Conservation (phyloP, 2,888 invertebrate genomes). For the Dryobota labecula region DNA sequence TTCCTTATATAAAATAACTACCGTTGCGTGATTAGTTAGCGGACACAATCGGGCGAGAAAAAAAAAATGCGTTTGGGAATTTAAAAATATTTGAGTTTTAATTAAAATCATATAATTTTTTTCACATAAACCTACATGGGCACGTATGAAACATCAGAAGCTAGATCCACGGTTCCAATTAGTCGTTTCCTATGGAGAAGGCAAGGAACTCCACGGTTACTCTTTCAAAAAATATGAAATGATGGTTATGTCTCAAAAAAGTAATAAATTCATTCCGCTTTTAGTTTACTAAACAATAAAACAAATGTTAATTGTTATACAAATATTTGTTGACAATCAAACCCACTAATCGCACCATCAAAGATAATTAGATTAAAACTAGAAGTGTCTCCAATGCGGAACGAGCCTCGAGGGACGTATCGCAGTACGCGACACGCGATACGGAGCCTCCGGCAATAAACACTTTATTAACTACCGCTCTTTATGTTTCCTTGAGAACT, state of each 20-base stretch:
- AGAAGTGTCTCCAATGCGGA: conserved; percentile 44
- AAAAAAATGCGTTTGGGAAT: neutral
- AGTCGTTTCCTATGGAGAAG: no score
- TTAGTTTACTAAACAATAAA: neutral
- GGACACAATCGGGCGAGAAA: neutral
- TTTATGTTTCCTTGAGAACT: conserved; percentile 52
- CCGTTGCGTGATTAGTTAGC: neutral
- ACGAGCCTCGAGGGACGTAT: conserved; percentile 52
- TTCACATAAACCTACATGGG: no score
- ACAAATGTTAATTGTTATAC: neutral
- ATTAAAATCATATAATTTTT: no score
- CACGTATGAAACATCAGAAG: no score
- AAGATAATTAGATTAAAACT: conserved; percentile 60
- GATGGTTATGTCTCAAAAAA: neutral
- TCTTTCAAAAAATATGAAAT: no score
- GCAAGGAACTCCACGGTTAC: no score
- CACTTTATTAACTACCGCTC: conserved; percentile 54
- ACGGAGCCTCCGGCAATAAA: conserved; percentile 57
- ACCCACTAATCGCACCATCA: conserved; percentile 36
- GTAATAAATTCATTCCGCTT: neutral
- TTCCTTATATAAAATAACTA: neutral
- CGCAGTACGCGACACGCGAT: conserved; percentile 60
- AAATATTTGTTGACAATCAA: conserved; percentile 20
- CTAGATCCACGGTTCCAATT: no score
- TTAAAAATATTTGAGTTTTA: neutral